Percentiles rank a stretch among this genome's conserved stretches.
Conservation (phyloP, 2,113 vertebrate genomes). For the Philantomba maxwellii region DNA sequence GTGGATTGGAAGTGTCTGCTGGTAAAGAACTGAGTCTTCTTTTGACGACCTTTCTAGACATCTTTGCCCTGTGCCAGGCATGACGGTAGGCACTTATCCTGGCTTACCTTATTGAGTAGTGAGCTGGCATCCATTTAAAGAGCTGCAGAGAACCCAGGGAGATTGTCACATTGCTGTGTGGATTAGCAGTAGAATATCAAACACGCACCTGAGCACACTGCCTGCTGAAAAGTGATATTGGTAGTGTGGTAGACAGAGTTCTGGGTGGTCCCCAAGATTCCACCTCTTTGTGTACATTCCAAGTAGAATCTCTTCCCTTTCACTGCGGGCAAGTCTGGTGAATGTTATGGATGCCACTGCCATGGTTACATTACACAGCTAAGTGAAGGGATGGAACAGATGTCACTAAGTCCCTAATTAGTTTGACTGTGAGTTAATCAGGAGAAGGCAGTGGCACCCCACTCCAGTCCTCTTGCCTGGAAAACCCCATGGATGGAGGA, state of each 20-base stretch:
- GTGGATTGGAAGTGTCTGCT: background rate
- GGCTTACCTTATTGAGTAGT: background rate
- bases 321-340: background rate
- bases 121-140: background rate
- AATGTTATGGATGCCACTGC: background rate
- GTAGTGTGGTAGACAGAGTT: background rate
- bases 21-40: background rate
- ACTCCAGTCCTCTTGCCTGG: too few relatives aligned
- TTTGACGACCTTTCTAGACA: background rate
- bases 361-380: background rate
- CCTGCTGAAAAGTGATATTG: background rate
- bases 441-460: too few relatives aligned
- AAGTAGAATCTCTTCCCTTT: background rate
- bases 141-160: background rate
- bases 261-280: background rate
- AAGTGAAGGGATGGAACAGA: background rate
- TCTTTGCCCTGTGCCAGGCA: background rate
- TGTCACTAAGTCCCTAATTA: background rate
- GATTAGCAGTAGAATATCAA: background rate
- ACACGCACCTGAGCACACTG: background rate
- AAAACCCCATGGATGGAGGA: too few relatives aligned
- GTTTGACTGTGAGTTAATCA: background rate
- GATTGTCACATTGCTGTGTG: background rate
- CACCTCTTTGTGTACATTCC: background rate
- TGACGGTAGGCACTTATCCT: background rate